phyloP scores from a whole-genome alignment of 2,888 invertebrate genomes.

The Heliconius charithonia region DNA sequence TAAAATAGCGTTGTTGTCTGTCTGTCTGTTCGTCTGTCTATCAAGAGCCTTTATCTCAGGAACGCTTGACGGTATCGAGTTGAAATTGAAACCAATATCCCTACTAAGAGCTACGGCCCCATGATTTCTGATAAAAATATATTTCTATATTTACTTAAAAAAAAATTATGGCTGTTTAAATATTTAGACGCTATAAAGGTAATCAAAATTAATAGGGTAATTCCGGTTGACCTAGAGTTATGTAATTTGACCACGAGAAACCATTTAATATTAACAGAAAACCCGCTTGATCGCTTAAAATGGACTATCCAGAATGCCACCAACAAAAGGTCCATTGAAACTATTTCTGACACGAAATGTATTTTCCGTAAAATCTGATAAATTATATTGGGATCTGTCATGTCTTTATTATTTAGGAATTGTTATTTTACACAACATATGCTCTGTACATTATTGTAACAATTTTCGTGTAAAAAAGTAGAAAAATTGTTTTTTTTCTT shows the following conservation, averaged over 20 bases:
- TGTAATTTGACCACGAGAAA: not conserved
- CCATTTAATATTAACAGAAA: not conserved
- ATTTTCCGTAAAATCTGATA: conserved; percentile 38
- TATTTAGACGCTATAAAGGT: too few relatives aligned
- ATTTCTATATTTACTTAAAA: too few relatives aligned
- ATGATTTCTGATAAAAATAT: too few relatives aligned
- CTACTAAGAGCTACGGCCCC: too few relatives aligned
- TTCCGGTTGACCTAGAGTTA: too few relatives aligned
- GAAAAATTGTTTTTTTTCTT: not conserved
- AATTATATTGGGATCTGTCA: conserved; percentile 31
- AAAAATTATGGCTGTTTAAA: too few relatives aligned
- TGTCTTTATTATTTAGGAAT: conserved; percentile 18
- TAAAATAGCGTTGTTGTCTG: too few relatives aligned
- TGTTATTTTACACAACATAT: not conserved
- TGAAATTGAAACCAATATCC: too few relatives aligned
- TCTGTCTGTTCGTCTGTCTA: too few relatives aligned
- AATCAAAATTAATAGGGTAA: too few relatives aligned
- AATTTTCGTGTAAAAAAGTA: not conserved
- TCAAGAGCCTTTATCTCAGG: too few relatives aligned
- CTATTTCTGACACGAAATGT: conserved; percentile 34
- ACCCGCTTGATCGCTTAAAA: conserved; percentile 3
- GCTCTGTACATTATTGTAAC: not conserved
- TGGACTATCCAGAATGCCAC: conserved; percentile 12
- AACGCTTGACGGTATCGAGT: too few relatives aligned
- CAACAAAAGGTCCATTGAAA: conserved; percentile 41